phyloP scores from a whole-genome alignment of 2,888 invertebrate species.

The Laspeyria flexula region DNA sequence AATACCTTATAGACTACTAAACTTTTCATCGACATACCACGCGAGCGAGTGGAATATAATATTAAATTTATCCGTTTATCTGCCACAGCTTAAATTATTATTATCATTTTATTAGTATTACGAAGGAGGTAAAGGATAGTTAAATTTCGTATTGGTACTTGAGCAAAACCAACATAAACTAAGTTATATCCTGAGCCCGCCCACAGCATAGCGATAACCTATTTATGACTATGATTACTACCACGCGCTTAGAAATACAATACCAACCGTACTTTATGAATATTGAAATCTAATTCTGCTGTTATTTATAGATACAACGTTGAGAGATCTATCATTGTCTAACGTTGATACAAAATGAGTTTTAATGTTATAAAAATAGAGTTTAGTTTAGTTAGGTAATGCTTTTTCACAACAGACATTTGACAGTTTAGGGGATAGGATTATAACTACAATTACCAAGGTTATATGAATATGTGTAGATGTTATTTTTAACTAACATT shows the following conservation, averaged over 20 bases:
- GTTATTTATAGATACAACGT: background rate
- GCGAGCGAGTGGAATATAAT: no score
- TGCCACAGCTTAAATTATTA: no score
- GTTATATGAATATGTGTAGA: no score
- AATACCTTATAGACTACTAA: no score
- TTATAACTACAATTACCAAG: no score
- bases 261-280: background rate
- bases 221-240: background rate
- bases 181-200: background rate
- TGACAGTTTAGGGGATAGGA: no score
- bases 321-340: background rate
- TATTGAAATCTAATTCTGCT: background rate
- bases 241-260: background rate
- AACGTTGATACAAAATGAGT: background rate
- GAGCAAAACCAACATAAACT: background rate
- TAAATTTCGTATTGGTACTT: background rate
- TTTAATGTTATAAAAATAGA: background rate
- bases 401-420: no score
- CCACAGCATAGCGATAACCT: background rate
- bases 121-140: background rate
- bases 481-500: no score
- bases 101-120: no score
- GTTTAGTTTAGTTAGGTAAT: background rate
- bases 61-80: no score
- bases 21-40: no score